Evolutionary conservation across 2,113 vertebrate genomes (phyloP).

Genomic region (Menura novaehollandiae): DNA sequence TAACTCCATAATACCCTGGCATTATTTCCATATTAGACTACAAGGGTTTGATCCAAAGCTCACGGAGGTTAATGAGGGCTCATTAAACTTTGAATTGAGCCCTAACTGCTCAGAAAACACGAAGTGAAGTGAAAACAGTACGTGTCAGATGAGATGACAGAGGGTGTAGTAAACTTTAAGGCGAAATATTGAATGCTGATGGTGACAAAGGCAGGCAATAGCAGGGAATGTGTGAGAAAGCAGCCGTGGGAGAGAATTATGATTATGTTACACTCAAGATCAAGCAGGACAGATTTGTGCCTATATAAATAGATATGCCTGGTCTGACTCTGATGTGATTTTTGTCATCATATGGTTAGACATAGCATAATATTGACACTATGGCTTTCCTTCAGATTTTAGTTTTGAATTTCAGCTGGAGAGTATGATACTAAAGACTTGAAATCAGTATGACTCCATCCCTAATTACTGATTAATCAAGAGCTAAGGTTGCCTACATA

Average conservation of each 20-base stretch:
- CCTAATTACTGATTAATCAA: constrained; percentile 72
- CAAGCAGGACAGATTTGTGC: neutral
- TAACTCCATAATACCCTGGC: constrained; percentile 51
- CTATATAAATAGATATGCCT: neutral
- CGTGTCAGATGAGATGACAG: neutral
- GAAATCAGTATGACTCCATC: constrained; percentile 62
- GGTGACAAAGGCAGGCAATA: neutral
- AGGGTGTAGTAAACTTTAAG: neutral
- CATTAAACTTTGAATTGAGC: constrained; percentile 52
- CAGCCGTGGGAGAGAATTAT: neutral
- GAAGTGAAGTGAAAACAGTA: neutral
- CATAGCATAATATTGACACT: constrained; percentile 46
- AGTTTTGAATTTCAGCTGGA: constrained; percentile 36
- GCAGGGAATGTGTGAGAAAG: neutral
- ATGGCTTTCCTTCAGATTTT: constrained; percentile 1
- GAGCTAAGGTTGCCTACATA: constrained; percentile 63
- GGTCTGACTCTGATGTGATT: neutral
- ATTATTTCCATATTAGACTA: constrained; percentile 47
- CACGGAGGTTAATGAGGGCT: constrained; percentile 51
- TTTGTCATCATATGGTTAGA: constrained; percentile 16
- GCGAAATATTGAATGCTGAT: neutral
- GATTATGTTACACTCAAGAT: neutral
- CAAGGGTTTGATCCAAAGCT: constrained; percentile 41
- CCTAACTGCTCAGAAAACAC: constrained; percentile 4
- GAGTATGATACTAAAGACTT: constrained; percentile 33